Evolutionary conservation across 2,888 invertebrate species (phyloP).

Genomic region (Microplitis manilae): DNA sequence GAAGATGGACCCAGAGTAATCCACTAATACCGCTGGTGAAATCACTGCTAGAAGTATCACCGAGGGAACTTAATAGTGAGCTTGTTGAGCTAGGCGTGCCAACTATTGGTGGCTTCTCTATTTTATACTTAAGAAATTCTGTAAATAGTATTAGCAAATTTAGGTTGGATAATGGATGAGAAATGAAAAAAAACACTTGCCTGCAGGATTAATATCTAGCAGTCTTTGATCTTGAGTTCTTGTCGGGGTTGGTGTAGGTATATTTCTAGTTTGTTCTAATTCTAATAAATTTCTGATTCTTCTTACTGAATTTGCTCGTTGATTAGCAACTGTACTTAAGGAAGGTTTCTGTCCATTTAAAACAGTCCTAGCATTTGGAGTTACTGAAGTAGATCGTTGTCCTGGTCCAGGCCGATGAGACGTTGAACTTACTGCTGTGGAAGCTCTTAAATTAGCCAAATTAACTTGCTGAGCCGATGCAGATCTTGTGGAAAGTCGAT

Average conservation of each 20-base stretch:
- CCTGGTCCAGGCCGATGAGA: constrained; percentile 64
- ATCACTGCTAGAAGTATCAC: constrained; percentile 63
- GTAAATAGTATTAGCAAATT: constrained; percentile 46
- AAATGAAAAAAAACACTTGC: constrained; percentile 67
- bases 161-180: background rate
- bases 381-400: constrained; percentile 66
- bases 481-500: constrained; percentile 78
- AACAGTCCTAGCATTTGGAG: constrained; percentile 65
- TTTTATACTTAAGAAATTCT: constrained; percentile 93
- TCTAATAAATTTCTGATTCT: constrained; percentile 87
- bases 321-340: constrained; percentile 52
- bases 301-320: constrained; percentile 78
- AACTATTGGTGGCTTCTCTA: constrained; percentile 80
- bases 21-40: constrained; percentile 82
- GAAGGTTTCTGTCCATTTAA: constrained; percentile 64
- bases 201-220: constrained; percentile 92
- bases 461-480: constrained; percentile 78
- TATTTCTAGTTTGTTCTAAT: constrained; percentile 75
- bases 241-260: constrained; percentile 84
- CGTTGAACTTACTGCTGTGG: constrained; percentile 69
- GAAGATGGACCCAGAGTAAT: constrained; percentile 90
- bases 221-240: constrained; percentile 79
- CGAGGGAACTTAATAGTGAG: constrained; percentile 67
- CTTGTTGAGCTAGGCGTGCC: constrained; percentile 75
- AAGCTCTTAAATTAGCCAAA: constrained; percentile 68